phyloP scores from a whole-genome alignment of 1,140 invertebrate species.

The Dendrolimus kikuchii region DNA sequence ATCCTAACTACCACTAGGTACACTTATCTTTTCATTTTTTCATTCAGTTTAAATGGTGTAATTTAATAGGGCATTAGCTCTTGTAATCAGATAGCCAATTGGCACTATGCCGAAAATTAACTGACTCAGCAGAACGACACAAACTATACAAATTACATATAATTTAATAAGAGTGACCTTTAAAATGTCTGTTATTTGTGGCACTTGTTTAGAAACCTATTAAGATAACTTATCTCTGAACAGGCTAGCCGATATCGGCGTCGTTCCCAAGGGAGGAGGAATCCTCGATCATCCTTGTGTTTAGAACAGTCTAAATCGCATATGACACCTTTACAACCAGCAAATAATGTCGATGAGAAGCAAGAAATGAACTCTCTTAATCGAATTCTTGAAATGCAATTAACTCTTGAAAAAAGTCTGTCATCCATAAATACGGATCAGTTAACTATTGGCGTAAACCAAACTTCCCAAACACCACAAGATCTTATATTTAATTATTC shows the following conservation, averaged over 20 bases:
- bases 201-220: slow-evolving; percentile 1
- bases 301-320: slow-evolving; percentile 33
- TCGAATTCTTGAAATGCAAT: slow-evolving; percentile 60
- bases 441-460: slow-evolving; percentile 51
- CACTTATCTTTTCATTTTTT: slow-evolving; percentile 23
- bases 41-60: slow-evolving; percentile 27
- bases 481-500: slow-evolving; percentile 43
- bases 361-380: slow-evolving; percentile 39
- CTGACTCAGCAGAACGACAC: slow-evolving; percentile 29
- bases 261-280: slow-evolving; percentile 51
- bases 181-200: slow-evolving; percentile 1
- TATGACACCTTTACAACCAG: slow-evolving; percentile 32
- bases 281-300: slow-evolving; percentile 35
- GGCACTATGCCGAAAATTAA: slow-evolving; percentile 20
- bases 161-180: neutral
- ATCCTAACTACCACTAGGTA: slow-evolving; percentile 6
- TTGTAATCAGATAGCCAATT: slow-evolving; percentile 17
- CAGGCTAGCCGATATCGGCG: slow-evolving; percentile 67
- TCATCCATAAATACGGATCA: slow-evolving; percentile 49
- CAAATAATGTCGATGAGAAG: slow-evolving; percentile 27
- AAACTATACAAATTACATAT: slow-evolving; percentile 11
- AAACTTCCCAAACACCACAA: slow-evolving; percentile 48
- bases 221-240: slow-evolving; percentile 38
- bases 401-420: slow-evolving; percentile 50
- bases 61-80: slow-evolving; percentile 33